Base-by-base conservation (phyloP, 2,888 invertebrate species). In the Synergus umbraculus region DNA sequence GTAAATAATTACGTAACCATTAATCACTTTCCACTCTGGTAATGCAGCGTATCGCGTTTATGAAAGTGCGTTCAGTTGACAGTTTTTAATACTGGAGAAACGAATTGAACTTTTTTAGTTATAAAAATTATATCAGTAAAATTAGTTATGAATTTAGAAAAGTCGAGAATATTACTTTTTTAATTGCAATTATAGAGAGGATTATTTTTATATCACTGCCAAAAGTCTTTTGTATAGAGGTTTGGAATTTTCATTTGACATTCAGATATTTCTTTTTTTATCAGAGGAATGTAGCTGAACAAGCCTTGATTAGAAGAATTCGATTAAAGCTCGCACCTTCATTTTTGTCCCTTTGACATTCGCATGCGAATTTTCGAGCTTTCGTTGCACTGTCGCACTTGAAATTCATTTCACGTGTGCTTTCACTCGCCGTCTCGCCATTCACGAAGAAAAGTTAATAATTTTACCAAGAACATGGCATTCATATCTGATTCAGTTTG, bases 221-320 rank as follows among this genome's bases (percentile, higher is more conserved):
- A 29, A 29, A 29, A 29, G 3, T 3, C 29, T 29, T 29, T 29
- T 29, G 2, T 29, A 29, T 29, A 29, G 29, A n/a, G 5, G 7
- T n/a, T 54, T 2, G 8, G 8, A 22, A 22, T 73, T 54, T 29
- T 46, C 37, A 37, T 73, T 49, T 54, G n/a, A 37, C 4, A 37
- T 54, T 12, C 15, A 49, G n/a, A n/a, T 73, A 73, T 29, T 29
- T 29, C 2, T 54, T 54, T 73, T 60, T 73, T 73, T 29, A 54
- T 54, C 49, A 73, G 29, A 54, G 49, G 22, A 37, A 54, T 7
- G 54, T 54, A 54, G 73, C 54, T 73, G 73, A 73, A 73, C 73
- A 73, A 73, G 73, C 73, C 73, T 73, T 54, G 73, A 73, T 73
- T 54, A 54, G 54, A 73, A 67, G 54, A 73, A 73, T 54, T 37